Conservation (phyloP, 2,113 vertebrate genomes). For the Pavo muticus region DNA sequence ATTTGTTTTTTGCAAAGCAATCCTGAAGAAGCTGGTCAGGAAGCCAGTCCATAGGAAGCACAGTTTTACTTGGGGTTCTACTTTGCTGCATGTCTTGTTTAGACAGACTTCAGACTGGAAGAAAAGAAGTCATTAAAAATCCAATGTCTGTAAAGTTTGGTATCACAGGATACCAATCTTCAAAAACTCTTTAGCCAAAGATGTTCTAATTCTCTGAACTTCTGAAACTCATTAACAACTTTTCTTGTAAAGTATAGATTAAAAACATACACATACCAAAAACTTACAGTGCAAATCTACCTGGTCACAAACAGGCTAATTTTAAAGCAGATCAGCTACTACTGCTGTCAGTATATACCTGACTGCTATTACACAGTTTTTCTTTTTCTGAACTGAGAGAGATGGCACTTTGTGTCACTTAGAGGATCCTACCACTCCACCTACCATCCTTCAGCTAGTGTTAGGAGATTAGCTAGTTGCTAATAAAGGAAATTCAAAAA, state of each 20-base stretch:
- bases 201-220: not conserved
- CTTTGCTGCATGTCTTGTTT: not conserved
- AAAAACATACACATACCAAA: not conserved
- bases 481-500: not conserved
- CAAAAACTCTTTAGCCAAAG: not conserved
- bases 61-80: not conserved
- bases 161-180: not conserved
- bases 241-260: not conserved
- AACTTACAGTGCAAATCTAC: not conserved
- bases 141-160: not conserved
- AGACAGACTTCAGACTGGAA: not conserved
- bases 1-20: not conserved
- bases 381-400: not conserved
- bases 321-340: not conserved
- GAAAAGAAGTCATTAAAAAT: not conserved
- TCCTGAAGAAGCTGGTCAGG: not conserved
- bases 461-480: accelerated
- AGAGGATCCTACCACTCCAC: not conserved
- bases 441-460: not conserved
- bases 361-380: not conserved
- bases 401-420: not conserved
- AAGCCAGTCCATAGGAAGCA: not conserved
- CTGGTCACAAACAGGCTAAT: not conserved
- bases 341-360: not conserved
- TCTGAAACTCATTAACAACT: not conserved